Conservation (phyloP, 2,888 invertebrate genomes). For the Lacanobia wlatinum region DNA sequence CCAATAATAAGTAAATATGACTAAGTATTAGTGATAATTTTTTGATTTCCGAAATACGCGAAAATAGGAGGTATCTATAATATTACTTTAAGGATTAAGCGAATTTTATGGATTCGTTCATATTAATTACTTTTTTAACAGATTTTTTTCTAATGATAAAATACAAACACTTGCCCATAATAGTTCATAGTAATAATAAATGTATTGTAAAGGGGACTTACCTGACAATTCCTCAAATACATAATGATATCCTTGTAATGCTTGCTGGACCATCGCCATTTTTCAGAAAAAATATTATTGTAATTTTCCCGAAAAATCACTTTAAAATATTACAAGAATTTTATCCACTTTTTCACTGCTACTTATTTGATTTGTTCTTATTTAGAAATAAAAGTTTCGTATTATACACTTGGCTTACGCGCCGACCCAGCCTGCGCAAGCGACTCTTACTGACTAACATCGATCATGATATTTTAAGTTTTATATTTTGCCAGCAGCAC, state of each 20-base stretch:
- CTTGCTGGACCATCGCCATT: slow-evolving; percentile 60
- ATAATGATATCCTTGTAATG: slow-evolving; percentile 60
- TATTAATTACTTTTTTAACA: no score
- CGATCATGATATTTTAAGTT: slow-evolving; percentile 20
- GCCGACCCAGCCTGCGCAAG: slow-evolving; percentile 26
- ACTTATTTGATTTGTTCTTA: not conserved
- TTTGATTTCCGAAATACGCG: no score
- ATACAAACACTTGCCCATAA: no score
- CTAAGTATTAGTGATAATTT: no score
- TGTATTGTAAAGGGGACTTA: slow-evolving; percentile 26
- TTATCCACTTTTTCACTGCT: slow-evolving; percentile 7
- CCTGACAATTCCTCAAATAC: slow-evolving; percentile 62
- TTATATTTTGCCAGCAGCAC: slow-evolving; percentile 34
- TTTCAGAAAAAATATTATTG: not conserved
- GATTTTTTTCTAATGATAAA: no score
- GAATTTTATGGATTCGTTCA: no score
- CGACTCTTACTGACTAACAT: slow-evolving; percentile 31
- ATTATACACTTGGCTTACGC: not conserved
- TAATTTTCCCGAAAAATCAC: slow-evolving; percentile 3
- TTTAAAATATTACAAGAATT: slow-evolving; percentile 11
- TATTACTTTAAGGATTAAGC: no score
- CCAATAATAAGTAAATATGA: no score
- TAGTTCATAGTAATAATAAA: not conserved
- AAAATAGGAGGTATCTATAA: no score
- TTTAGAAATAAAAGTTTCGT: not conserved